A percentile compares a stretch with the other conserved stretches of the same genome.
phyloP scores from a whole-genome alignment of 1,140 invertebrate genomes.

The Eriocheir sinensis region DNA sequence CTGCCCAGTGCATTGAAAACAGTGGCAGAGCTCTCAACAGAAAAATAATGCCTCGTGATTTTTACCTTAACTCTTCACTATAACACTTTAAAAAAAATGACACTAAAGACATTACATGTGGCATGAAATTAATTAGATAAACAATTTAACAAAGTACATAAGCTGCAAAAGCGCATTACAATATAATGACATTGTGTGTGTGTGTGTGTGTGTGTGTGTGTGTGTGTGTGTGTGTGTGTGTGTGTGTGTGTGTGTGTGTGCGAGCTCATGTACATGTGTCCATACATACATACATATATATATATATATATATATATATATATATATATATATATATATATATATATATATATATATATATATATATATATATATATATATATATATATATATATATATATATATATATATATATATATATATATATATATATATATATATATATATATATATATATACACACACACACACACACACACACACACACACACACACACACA shows the following conservation, averaged over 20 bases:
- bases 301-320: constrained; percentile 38
- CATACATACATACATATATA: constrained; percentile 32
- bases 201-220: constrained; percentile 36
- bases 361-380: constrained; percentile 61
- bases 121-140: too few species aligned
- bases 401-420: constrained; percentile 62
- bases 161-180: too few species aligned
- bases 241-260: background rate
- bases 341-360: constrained; percentile 58
- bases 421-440: constrained; percentile 61
- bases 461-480: too few species aligned
- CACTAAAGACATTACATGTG: too few species aligned
- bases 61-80: too few species aligned
- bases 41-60: too few species aligned
- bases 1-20: too few species aligned
- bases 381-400: constrained; percentile 61
- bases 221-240: constrained; percentile 32
- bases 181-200: too few species aligned
- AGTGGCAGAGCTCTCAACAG: too few species aligned
- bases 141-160: too few species aligned
- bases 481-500: too few species aligned
- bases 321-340: constrained; percentile 42
- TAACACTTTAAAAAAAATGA: too few species aligned
- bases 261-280: background rate
- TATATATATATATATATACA: constrained; percentile 40